Evolutionary conservation across 2,888 invertebrate genomes (phyloP), one percentile per base, ranked within the genome.

Genomic region (Glaucopsyche alexis): DNA sequence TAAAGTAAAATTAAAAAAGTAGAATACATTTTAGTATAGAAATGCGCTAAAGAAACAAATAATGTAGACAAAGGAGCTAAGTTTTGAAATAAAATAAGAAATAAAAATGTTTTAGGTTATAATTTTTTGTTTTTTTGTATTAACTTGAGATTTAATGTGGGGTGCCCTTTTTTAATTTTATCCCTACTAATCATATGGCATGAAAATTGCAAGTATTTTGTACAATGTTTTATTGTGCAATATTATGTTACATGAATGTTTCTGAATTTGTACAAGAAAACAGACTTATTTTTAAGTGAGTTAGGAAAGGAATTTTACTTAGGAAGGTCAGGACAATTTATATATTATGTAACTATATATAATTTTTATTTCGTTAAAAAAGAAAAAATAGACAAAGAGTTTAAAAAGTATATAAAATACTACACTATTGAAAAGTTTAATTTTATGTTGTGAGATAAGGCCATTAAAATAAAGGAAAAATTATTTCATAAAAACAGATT

Each of bases 191-290:
- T 42, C n/a, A 3, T n/a, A 66, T 42, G 66, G 14, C 40, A 66
- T 66, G 66, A 42, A 29, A 60, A 42, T 66, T 66, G 65, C 66
- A 66, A 66, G 42, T 66, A 66, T 60, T 60, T 13, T 66, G 42
- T 66, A 66, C 66, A 66, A 42, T 66, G 66, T 66, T 42, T 40
- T 19, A 42, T 66, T n/a, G 66, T 66, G 66, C 66, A 42, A 42
- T 60, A 29, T 29, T 29, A 29, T 66, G 42, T 66, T 66, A 66
- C 42, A 42, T 66, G 65, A 66, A 42, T 66, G 66, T 66, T 42
- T 42, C n/a, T n/a, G 42, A 16, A 16, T 42, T 66, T 42, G 42
- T 16, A 66, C 40, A 66, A 66, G 42, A 66, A 42, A 66, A 4
- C 66, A 66, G 66, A 66, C 66, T 19, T 11, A 64, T 14, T 4